These are phyloP conservation scores for Hylaea fasciaria DNA, from an alignment of 2,888 invertebrate genomes.

Conservation along the genomic window DNA sequence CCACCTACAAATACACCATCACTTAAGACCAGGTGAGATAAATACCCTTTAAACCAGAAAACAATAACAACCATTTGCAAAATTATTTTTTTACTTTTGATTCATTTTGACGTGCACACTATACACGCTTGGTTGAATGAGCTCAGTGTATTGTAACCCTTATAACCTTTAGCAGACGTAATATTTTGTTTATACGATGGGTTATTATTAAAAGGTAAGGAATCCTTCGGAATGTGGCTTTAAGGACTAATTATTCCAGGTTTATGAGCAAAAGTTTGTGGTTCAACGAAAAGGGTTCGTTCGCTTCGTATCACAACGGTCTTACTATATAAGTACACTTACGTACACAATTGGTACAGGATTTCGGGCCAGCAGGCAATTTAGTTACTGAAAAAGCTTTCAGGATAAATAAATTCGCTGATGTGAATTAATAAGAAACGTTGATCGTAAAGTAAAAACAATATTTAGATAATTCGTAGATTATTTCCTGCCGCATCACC, in stretches of 20 bases:
- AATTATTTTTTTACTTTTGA: too few species aligned
- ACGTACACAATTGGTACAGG: neutral
- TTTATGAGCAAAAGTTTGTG: slow-evolving; percentile 20
- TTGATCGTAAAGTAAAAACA: too few species aligned
- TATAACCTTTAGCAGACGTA: slow-evolving; percentile 19
- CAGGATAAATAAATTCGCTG: too few species aligned
- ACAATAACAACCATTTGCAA: too few species aligned
- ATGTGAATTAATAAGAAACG: too few species aligned
- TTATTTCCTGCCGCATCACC: too few species aligned
- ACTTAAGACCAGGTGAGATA: too few species aligned
- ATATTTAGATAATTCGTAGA: too few species aligned
- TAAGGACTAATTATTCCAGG: slow-evolving; percentile 26
- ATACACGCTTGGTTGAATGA: too few species aligned
- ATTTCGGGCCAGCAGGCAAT: neutral
- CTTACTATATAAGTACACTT: slow-evolving; percentile 1
- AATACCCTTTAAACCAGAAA: too few species aligned
- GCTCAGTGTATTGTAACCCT: slow-evolving; percentile 12
- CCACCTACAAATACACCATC: too few species aligned
- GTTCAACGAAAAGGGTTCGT: slow-evolving; percentile 12
- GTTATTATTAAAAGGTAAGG: slow-evolving; percentile 8
- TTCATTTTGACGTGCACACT: too few species aligned
- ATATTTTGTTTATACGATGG: slow-evolving; percentile 23
- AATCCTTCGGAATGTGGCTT: slow-evolving; percentile 21
- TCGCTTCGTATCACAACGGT: neutral
- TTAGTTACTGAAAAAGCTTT: neutral